These are phyloP conservation scores for Tangara arthus DNA, from an alignment of 2,797 vertebrate species.

Conservation along the genomic window DNA sequence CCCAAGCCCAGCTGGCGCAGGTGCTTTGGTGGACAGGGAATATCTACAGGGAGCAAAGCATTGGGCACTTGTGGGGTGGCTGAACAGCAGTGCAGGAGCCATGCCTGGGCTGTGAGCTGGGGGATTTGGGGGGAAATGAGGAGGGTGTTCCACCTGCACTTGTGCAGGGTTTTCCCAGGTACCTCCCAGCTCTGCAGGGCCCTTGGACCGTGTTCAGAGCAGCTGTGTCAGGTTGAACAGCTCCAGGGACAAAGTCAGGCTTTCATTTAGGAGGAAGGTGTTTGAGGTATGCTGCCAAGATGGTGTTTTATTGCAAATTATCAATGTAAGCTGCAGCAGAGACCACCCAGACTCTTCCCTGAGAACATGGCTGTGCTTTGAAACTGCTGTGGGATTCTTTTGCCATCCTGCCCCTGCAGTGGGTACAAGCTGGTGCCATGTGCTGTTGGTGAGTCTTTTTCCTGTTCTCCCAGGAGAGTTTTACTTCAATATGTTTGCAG, in stretches of 20 bases:
- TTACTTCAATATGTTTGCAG: background rate
- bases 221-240: conserved; percentile 2
- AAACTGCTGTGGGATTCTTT: background rate
- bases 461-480: background rate
- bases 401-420: background rate
- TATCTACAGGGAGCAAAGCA: background rate
- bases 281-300: conserved; percentile 13
- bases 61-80: fast-evolving
- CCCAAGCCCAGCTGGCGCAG: background rate
- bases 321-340: background rate
- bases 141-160: background rate
- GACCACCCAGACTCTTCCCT: conserved; percentile 53
- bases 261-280: conserved; percentile 17
- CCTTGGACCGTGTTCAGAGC: conserved; percentile 26
- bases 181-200: conserved; percentile 7
- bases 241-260: conserved; percentile 19
- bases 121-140: background rate
- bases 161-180: conserved; percentile 10
- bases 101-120: background rate
- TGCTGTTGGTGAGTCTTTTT: background rate
- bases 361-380: background rate
- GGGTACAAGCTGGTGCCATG: background rate
- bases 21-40: background rate
- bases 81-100: background rate
- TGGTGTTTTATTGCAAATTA: conserved; percentile 29